Base-by-base conservation (phyloP, 2,888 invertebrate genomes). In the Papilio gigon region DNA sequence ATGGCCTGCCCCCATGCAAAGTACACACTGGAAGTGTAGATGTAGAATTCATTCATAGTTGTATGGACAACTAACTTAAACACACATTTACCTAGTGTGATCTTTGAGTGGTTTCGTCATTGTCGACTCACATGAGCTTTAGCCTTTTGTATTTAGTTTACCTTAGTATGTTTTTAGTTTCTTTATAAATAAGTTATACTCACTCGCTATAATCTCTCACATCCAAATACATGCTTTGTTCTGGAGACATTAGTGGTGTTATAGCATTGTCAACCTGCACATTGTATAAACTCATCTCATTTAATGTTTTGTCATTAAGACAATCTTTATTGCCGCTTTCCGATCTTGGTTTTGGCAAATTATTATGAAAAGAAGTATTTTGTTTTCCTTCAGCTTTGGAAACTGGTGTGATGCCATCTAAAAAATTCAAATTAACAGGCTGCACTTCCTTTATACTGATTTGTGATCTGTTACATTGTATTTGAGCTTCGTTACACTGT, bases 171-270 rank as follows among this genome's bases (percentile, higher is more conserved):
- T 17, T 20, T 17, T 25, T 12, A 53, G 8, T 2, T 35, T 9
- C 11, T 35, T 35, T 2, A 25, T 37, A 66, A 59, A 35, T 66
- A 27, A 35, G 61, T 30, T 42, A 72, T 62, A 85, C 92, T 87
- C 78, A 92, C 92, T 88, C 90, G 74, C 92, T 92, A 72, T 90
- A 92, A 76, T 91, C 92, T 74, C 86, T 81, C 1, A 92, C 83
- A 84, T 92, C 91, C 70, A 92, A 83, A 78, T 91, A 90, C 65
- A 92, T 73, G 61, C 86, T 89, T 70, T 88, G 91, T 50, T 92
- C 92, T 6, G 92, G 92, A 67, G 92, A 92, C 79, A 92, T 84
- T 6, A 85, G 75, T 4, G 92, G 92, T 58, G 92, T 90, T 1
- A 83, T 88, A n/a, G 87, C 84, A 85, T 90, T 91, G 65, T 91